Evolutionary conservation across 2,113 vertebrate genomes (phyloP).

Genomic region (Onychorhynchus coronatus): DNA sequence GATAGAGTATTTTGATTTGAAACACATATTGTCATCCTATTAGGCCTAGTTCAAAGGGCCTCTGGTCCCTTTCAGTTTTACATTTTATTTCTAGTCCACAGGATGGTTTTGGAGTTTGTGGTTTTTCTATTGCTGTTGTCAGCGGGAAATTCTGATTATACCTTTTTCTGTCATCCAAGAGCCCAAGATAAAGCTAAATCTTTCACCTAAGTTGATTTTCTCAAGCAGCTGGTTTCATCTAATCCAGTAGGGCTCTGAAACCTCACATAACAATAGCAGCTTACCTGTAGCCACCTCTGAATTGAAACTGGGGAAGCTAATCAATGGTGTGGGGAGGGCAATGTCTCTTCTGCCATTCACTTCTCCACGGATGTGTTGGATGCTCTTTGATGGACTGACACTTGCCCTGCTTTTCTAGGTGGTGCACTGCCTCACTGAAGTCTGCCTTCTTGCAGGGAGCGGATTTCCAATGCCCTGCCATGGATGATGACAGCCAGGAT

Average conservation of each 20-base stretch:
- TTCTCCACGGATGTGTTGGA: rapidly evolving
- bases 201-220: neutral
- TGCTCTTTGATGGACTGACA: rapidly evolving
- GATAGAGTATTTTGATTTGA: neutral
- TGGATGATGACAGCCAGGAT: conserved; percentile 93
- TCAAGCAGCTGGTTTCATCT: neutral
- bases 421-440: neutral
- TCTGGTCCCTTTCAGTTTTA: neutral
- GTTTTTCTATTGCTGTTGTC: neutral
- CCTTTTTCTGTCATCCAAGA: neutral
- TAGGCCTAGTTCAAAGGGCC: neutral
- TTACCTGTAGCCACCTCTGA: neutral
- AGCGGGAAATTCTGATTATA: neutral
- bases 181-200: neutral
- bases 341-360: rapidly evolving
- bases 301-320: neutral
- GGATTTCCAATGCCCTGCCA: conserved; percentile 78
- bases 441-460: conserved; percentile 17
- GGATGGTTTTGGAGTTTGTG: neutral
- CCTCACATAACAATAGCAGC: rapidly evolving
- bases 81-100: neutral
- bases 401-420: neutral
- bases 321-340: rapidly evolving
- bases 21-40: neutral
- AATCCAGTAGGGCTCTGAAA: neutral